phyloP scores from a whole-genome alignment of 2,113 vertebrate genomes.

The Ariopsis seemanni region DNA sequence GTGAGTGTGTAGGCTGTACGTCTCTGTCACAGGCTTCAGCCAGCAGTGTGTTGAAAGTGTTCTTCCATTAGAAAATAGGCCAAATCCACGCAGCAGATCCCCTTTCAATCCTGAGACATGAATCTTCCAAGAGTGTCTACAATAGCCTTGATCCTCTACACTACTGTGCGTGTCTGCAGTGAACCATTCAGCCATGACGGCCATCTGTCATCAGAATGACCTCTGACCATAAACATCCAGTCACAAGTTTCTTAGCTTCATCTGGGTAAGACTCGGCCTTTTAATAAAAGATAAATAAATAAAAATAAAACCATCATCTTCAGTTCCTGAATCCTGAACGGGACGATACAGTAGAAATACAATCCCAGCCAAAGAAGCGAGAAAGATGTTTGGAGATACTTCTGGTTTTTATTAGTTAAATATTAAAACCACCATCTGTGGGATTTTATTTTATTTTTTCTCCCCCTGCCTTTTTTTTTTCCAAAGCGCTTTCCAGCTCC shows the following conservation, averaged over 20 bases:
- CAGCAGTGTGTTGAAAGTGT: neutral
- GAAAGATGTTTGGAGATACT: neutral
- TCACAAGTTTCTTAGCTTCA: neutral
- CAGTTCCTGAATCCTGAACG: neutral
- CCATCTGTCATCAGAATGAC: neutral
- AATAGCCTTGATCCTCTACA: neutral
- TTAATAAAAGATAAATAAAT: neutral
- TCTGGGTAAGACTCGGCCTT: neutral
- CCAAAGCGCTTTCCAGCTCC: neutral
- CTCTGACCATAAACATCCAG: neutral
- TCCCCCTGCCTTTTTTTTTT: neutral
- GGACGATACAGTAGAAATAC: neutral
- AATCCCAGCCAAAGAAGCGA: neutral
- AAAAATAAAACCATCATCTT: neutral
- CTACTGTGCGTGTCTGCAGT: neutral
- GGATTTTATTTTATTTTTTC: too few species aligned
- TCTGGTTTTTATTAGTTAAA: constrained; percentile 16
- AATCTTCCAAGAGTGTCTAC: constrained; percentile 20
- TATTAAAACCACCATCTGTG: constrained; percentile 19
- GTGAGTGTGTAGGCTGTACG: neutral
- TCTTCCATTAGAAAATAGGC: constrained; percentile 16
- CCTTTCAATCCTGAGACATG: constrained; percentile 4
- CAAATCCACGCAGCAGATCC: constrained; percentile 17
- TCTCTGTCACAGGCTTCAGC: constrained; percentile 6
- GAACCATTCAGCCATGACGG: neutral